Conservation (phyloP, 2,888 invertebrate species). For the Cheilosia variabilis region DNA sequence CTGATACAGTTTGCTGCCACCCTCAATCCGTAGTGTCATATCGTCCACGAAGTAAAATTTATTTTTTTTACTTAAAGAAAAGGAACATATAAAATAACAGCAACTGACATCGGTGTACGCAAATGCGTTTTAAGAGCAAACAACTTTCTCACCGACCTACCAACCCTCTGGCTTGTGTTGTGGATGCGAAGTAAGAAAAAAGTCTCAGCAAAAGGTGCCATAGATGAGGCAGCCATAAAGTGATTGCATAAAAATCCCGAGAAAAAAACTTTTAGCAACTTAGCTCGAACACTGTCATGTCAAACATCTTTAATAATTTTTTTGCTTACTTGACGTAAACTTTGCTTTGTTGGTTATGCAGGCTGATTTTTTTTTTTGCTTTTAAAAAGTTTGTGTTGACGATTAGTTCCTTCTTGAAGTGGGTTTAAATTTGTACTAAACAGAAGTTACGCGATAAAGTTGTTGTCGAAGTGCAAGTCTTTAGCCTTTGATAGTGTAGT, state of each 20-base stretch:
- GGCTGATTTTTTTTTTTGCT: conserved; percentile 10
- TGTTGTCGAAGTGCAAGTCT: conserved; percentile 5
- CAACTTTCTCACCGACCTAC: conserved; percentile 15
- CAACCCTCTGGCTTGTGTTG: background rate
- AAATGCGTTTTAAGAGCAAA: conserved; percentile 48
- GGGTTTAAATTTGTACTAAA: conserved; percentile 30
- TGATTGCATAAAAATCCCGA: conserved; percentile 54
- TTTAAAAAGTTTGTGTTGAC: conserved; percentile 42
- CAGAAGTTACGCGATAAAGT: conserved; percentile 48
- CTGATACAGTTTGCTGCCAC: conserved; percentile 22
- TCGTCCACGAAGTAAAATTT: conserved; percentile 1
- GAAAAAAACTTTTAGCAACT: conserved; percentile 53
- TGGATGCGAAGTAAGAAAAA: background rate
- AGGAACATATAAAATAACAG: background rate
- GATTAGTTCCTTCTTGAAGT: conserved; percentile 48
- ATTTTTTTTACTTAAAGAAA: background rate
- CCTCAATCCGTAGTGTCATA: conserved; percentile 16
- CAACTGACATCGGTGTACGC: conserved; percentile 32
- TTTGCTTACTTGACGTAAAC: conserved; percentile 34
- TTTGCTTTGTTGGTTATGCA: conserved; percentile 39
- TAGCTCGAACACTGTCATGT: conserved; percentile 56
- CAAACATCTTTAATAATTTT: conserved; percentile 44
- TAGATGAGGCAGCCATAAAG: conserved; percentile 53
- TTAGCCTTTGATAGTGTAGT: conserved; percentile 16
- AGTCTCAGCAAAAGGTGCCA: conserved; percentile 17